phyloP scores from a whole-genome alignment of 2,113 vertebrate species.

The Platysternon megacephalum region DNA sequence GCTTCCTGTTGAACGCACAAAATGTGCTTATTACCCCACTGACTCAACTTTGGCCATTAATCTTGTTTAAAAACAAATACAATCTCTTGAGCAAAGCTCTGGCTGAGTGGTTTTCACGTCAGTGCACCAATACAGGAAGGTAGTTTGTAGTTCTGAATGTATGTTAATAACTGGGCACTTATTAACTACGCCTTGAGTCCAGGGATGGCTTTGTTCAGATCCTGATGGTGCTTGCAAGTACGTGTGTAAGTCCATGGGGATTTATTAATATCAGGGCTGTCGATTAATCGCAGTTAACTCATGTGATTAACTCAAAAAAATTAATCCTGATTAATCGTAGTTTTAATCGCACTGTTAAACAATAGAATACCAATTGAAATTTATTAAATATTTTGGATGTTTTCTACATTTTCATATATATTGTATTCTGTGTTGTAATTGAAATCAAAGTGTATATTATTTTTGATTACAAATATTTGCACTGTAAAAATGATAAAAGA shows the following conservation, averaged over 20 bases:
- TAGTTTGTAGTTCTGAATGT: neutral
- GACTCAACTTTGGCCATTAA: neutral
- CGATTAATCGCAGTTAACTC: too few species aligned
- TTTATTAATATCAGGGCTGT: neutral
- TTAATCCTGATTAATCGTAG: too few species aligned
- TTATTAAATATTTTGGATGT: too few species aligned
- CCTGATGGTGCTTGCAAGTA: neutral
- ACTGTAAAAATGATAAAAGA: too few species aligned
- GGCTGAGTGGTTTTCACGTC: neutral
- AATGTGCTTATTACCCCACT: conserved; percentile 3
- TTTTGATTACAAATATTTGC: too few species aligned
- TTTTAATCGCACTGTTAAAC: too few species aligned
- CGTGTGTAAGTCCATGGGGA: neutral
- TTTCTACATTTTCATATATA: too few species aligned
- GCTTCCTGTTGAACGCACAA: conserved; percentile 22
- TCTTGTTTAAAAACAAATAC: too few species aligned
- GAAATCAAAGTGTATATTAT: too few species aligned
- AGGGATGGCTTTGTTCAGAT: neutral
- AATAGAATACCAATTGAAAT: too few species aligned
- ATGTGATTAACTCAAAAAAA: too few species aligned
- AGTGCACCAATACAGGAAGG: neutral
- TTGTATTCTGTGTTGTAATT: too few species aligned
- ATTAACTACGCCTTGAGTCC: fast-evolving
- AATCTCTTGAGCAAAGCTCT: conserved; percentile 42
- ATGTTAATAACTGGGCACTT: neutral